Evolutionary conservation across 2,797 vertebrate genomes (phyloP).

Genomic region (Rhyacichthys aspro): DNA sequence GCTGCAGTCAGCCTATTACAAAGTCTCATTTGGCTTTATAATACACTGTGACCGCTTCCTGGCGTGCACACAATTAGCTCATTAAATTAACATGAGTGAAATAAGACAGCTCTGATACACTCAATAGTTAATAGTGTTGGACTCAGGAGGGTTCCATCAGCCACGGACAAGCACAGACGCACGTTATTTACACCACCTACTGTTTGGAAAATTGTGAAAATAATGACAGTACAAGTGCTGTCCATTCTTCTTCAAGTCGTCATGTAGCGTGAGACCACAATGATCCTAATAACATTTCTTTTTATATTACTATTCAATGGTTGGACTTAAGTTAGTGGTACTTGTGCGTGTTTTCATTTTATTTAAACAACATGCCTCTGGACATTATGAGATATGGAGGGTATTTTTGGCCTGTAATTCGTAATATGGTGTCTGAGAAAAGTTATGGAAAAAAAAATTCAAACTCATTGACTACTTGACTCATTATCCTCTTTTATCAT

Average conservation of each 20-base stretch:
- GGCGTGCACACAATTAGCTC: constrained; percentile 40
- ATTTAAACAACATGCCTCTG: too few species aligned
- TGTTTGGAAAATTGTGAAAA: constrained; percentile 36
- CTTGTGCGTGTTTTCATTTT: too few species aligned
- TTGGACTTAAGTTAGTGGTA: too few species aligned
- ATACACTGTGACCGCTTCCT: constrained; percentile 51
- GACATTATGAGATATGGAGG: too few species aligned
- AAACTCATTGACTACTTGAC: too few species aligned
- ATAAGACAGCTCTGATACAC: constrained; percentile 49
- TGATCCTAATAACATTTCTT: not conserved
- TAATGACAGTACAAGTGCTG: constrained; percentile 37
- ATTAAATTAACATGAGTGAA: constrained; percentile 65
- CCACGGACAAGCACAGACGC: constrained; percentile 9
- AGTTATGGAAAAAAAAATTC: too few species aligned
- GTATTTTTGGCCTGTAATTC: too few species aligned
- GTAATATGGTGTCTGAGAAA: too few species aligned
- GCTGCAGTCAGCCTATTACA: constrained; percentile 47
- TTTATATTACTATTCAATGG: not conserved
- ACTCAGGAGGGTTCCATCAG: constrained; percentile 44
- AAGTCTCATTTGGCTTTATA: constrained; percentile 64
- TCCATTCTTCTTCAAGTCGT: constrained; percentile 31
- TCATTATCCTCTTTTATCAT: too few species aligned
- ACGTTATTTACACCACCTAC: constrained; percentile 31
- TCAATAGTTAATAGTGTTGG: constrained; percentile 41
- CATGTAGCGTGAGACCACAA: constrained; percentile 15